Conservation (phyloP, 1,140 invertebrate genomes). For the Sycophila sp. region DNA sequence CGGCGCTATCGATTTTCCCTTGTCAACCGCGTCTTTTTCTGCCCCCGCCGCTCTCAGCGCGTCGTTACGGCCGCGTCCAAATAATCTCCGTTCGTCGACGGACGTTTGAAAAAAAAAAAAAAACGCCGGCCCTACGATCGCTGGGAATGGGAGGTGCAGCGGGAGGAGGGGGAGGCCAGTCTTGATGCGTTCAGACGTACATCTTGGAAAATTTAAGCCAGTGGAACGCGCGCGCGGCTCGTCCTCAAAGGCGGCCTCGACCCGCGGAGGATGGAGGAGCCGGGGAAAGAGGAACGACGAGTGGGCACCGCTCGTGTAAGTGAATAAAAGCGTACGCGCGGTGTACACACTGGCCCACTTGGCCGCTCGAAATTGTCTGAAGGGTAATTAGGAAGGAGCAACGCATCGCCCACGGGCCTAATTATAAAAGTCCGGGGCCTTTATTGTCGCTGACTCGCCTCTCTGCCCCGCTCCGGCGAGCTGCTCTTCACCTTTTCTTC, state of each 20-base stretch:
- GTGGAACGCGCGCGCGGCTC: neutral
- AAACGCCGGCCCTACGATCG: no score
- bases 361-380: conserved; percentile 57
- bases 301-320: conserved; percentile 5
- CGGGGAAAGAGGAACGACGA: no score
- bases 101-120: no score
- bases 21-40: conserved; percentile 9
- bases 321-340: conserved; percentile 2
- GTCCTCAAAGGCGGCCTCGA: conserved; percentile 2
- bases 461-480: neutral
- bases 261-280: no score
- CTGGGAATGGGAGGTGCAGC: no score
- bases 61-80: no score
- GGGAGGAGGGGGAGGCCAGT: no score
- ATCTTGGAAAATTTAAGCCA: conserved; percentile 13
- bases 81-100: no score
- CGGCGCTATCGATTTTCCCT: conserved; percentile 26
- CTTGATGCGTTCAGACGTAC: neutral
- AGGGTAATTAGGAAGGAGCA: conserved; percentile 63
- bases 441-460: neutral
- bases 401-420: conserved; percentile 60
- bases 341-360: conserved; percentile 44
- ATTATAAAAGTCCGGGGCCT: conserved; percentile 53
- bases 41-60: no score
- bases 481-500: no score